Evolutionary conservation across 2,113 vertebrate genomes (phyloP), one percentile per base, ranked within the genome.

Genomic region (Dromas ardeola): DNA sequence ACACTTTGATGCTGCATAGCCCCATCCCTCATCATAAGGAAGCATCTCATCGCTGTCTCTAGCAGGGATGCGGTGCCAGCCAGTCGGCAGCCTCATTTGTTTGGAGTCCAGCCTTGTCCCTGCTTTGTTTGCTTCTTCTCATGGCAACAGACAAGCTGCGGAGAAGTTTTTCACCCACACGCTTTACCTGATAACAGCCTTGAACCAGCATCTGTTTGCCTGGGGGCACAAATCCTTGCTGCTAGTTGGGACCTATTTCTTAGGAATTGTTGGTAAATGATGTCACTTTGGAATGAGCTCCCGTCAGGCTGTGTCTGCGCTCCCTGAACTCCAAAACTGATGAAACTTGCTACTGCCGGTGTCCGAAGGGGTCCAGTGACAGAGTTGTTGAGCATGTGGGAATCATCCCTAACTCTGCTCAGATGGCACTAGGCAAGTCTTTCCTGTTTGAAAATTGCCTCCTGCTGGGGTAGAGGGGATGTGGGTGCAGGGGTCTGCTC

Each of bases 141-240:
- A 93, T 92, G 86, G 95, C 82, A 97, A 97, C 92, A 93, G 94
- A 93, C 93, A 97, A 90, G 67, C 79, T 86, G 34, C 0, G 2
- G 79, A 90, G 71, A 93, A 96, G n/a, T n/a, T 93, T 90, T 94
- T 96, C 94, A 93, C 74, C 81, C 93, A 87, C 88, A 55, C 14
- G 7, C 72, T 73, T 77, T 73, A 92, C 92, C 95, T 94, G 96
- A 93, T 93, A 92, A 93, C 92, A 95, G 90, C 63, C 80, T 70
- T 70, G 50, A 94, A 92, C 55, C 90, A 78, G 71, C 96, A 96
- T 97, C 96, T 96, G 95, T 96, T 93, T 97, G 96, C 97, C 97
- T 94, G 71, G 45, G 93, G 97, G 96, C 95, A 88, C 88, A 93
- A 86, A 85, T 94, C 76, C 89, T 90, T 0, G 0, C 71, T 93